phyloP scores from a whole-genome alignment of 2,113 vertebrate genomes.

The Columbina picui region DNA sequence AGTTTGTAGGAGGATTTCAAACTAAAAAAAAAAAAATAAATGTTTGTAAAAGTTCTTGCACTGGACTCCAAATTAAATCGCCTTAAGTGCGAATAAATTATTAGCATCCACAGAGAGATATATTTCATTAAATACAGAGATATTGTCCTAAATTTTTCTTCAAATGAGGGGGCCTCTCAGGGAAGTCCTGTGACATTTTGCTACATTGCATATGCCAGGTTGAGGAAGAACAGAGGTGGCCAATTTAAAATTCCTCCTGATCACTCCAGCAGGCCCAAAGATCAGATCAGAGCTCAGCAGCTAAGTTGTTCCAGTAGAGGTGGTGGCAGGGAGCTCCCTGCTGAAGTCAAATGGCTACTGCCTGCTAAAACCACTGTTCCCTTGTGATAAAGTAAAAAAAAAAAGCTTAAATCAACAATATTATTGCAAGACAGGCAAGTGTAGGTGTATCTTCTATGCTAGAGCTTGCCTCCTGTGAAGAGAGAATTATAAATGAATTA shows the following conservation, averaged over 20 bases:
- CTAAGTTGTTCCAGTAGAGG: background rate
- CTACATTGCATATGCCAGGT: background rate
- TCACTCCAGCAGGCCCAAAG: background rate
- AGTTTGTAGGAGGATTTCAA: background rate
- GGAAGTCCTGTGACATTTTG: background rate
- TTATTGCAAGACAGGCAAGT: background rate
- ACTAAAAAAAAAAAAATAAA: background rate
- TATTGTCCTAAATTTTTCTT: background rate
- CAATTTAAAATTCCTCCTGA: background rate
- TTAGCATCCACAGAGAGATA: background rate
- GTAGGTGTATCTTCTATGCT: background rate
- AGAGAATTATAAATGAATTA: background rate
- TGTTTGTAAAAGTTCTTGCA: background rate
- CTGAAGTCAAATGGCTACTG: background rate
- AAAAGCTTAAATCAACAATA: background rate
- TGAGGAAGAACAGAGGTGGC: background rate
- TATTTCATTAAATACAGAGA: background rate
- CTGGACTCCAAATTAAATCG: background rate
- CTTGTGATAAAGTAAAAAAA: background rate
- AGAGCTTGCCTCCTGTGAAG: background rate
- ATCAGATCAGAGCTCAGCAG: background rate
- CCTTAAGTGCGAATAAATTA: background rate
- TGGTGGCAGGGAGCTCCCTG: background rate
- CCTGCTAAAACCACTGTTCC: background rate
- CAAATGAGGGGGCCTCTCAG: background rate